Percentiles rank a stretch among this genome's conserved stretches.
Conservation (phyloP, 2,797 vertebrate genomes). For the Australoheros facetus region DNA sequence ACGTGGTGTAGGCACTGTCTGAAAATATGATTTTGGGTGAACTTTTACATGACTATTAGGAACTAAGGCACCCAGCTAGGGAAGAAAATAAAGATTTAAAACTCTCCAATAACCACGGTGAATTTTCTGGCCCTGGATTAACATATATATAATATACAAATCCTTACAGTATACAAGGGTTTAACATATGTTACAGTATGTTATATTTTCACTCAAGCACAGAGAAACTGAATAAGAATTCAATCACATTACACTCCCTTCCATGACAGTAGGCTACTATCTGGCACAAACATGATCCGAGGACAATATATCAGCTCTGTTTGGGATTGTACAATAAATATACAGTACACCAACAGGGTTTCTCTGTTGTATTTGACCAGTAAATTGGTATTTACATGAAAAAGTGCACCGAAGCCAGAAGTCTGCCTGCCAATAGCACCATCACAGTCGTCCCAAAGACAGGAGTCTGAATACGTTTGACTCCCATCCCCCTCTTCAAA, state of each 20-base stretch:
- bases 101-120: conserved; percentile 34
- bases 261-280: conserved; percentile 66
- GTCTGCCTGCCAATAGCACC: conserved; percentile 65
- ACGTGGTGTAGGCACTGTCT: conserved; percentile 40
- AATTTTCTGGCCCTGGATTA: conserved; percentile 58
- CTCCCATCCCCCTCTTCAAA: conserved; percentile 3
- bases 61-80: conserved; percentile 56
- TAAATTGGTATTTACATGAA: conserved; percentile 67
- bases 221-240: conserved; percentile 53
- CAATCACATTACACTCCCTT: conserved; percentile 69
- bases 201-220: conserved; percentile 68
- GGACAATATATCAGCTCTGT: conserved; percentile 57
- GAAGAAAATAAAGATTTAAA: conserved; percentile 20
- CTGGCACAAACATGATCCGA: conserved; percentile 48
- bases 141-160: conserved; percentile 64
- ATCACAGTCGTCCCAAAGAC: conserved; percentile 55
- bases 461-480: conserved; percentile 2
- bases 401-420: conserved; percentile 68
- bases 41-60: conserved; percentile 9
- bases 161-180: conserved; percentile 66
- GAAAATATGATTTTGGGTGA: conserved; percentile 18
- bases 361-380: conserved; percentile 52
- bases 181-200: conserved; percentile 66
- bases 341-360: conserved; percentile 75
- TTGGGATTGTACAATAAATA: conserved; percentile 78